phyloP scores from a whole-genome alignment of 2,797 vertebrate genomes.

The Austrolebias charrua region DNA sequence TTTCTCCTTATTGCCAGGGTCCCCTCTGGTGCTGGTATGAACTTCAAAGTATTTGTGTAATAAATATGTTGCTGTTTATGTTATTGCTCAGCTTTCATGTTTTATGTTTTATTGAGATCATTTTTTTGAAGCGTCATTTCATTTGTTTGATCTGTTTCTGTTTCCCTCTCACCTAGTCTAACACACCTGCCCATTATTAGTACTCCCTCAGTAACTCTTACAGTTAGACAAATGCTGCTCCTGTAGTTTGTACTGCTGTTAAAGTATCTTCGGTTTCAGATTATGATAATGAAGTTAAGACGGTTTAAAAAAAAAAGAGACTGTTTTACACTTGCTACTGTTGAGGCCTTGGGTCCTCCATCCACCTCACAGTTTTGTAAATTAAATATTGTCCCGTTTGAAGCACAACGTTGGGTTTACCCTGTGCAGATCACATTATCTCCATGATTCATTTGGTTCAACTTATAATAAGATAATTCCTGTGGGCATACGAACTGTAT shows the following conservation, averaged over 20 bases:
- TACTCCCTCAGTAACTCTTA: background rate
- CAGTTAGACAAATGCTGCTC: no score
- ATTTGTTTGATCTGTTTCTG: background rate
- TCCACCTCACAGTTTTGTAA: background rate
- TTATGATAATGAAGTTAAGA: no score
- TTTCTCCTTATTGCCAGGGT: no score
- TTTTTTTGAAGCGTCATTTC: background rate
- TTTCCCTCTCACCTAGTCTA: no score
- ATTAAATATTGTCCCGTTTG: background rate
- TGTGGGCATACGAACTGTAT: constrained; percentile 21
- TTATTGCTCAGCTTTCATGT: background rate
- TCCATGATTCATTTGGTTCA: constrained; percentile 22
- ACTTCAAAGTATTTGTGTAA: no score
- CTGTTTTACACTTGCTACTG: no score
- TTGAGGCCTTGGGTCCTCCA: no score
- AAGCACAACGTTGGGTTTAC: constrained; percentile 7
- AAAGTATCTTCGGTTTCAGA: no score
- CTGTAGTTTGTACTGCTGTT: no score
- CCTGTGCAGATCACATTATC: constrained; percentile 11
- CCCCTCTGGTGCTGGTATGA: no score
- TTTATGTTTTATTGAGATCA: no score
- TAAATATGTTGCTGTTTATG: background rate
- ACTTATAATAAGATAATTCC: constrained; percentile 33
- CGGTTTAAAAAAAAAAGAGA: no score
- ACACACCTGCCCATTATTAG: background rate